Base-by-base conservation (phyloP, 1,140 invertebrate genomes). In the Leptoteleia sp. region DNA sequence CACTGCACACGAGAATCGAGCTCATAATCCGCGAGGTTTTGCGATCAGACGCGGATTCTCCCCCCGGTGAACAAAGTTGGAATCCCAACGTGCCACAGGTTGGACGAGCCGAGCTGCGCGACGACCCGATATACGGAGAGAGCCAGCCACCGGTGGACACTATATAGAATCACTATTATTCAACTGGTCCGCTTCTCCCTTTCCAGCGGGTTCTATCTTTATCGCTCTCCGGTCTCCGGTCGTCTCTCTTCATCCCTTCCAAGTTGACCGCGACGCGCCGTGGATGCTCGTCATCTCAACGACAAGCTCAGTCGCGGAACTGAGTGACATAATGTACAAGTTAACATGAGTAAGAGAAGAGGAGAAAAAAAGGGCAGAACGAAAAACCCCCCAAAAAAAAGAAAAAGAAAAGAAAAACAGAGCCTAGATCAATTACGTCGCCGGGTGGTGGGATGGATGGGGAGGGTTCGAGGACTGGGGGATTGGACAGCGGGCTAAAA, bases 151-250 rank as follows among this genome's bases (percentile, higher is more conserved):
- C 76, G n/a, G 65, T 72, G 52, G 68, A 62, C 76, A 72, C 62
- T 72, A 64, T 55, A 73, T 61, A 68, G 64, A 62, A 68, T 62
- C 68, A 78, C 68, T 72, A 54, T 72, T 78, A 78, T 68, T 72
- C 68, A 68, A 68, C 65, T 65, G 59, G 55, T 71, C 27, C 52
- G 65, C 52, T 50, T 42, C 57, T 43, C 43, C 50, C 64, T 65
- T 55, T 48, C 33, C 55, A 61, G 19, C 27, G 17, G 27, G 37
- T 6, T 71, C 52, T 57, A 38, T 65, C 64, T 77, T 59, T 55
- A 57, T 52, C 54, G 59, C 52, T 72, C 54, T 50, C 43, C 27
- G 33, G 52, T 55, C 55, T 67, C 54, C 33, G 37, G 45, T 50
- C 31, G 40, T 57, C 65, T 52, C 57, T 42, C n/a, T 68, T 47